Evolutionary conservation across 2,113 vertebrate species (phyloP), one percentile per base, ranked within the genome.

Genomic region (Spheniscus mendiculus): DNA sequence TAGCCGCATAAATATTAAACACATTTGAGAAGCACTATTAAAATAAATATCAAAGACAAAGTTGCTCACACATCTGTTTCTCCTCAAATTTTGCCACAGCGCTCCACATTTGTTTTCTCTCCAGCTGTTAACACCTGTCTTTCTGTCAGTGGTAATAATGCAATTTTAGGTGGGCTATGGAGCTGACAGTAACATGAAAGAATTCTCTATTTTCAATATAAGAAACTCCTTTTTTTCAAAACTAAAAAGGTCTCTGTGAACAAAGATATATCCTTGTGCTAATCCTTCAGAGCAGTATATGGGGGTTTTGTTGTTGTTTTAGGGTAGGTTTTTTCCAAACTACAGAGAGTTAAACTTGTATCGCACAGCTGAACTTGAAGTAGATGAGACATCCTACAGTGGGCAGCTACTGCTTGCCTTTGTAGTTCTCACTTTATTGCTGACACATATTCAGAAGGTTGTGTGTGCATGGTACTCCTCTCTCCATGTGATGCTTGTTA

Each of bases 61-160:
- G 30, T 91, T 94, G 93, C 95, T 97, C 84, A 16, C 91, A 91
- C 96, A 96, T 97, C 97, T 98, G 96, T 92, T 98, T 97, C 92
- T 80, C 87, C 92, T 98, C 96, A 95, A 15, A 63, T 96, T 96
- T 96, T 97, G 94, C 95, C 89, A 78, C 87, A 93, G 90, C 2
- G 11, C 91, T 94, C 86, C 89, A 22, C 62, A n/a, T 95, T 96
- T 95, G 93, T 96, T 96, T 97, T 93, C 91, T 96, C 92, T 96
- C 97, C 96, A 97, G 96, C 97, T 97, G 97, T 97, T 98, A 97
- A 96, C 95, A 97, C 97, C 97, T 96, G 97, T 96, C 91, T 93
- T 96, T 95, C 96, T 98, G 97, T 97, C 95, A 96, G 69, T 79
- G 90, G 80, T 80, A 96, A 94, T 97, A 95, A 97, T 15, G 61